Evolutionary conservation across 2,888 invertebrate genomes (phyloP).

Genomic region (Drosophila buzzatii): DNA sequence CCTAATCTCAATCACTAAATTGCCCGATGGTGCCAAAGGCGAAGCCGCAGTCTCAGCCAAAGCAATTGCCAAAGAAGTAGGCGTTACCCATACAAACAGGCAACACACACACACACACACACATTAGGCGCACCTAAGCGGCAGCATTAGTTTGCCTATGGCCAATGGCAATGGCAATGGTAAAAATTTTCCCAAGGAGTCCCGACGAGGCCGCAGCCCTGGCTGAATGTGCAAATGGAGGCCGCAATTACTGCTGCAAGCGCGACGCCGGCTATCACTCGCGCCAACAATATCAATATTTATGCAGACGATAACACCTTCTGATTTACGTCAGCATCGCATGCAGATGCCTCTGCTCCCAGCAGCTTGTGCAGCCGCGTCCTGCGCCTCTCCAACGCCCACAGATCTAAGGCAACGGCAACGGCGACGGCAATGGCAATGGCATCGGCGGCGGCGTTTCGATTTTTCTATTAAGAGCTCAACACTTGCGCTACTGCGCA

Average conservation of each 20-base stretch:
- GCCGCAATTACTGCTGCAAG: conserved; percentile 74
- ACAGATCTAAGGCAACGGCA: conserved; percentile 34
- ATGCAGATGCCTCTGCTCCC: conserved; percentile 67
- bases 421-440: conserved; percentile 16
- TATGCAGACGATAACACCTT: conserved; percentile 84
- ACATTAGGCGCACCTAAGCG: conserved; percentile 78
- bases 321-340: conserved; percentile 81
- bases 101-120: conserved; percentile 27
- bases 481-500: conserved; percentile 81
- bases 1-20: conserved; percentile 79
- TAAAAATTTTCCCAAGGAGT: conserved; percentile 65
- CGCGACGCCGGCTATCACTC: conserved; percentile 77
- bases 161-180: conserved; percentile 44
- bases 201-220: conserved; percentile 5
- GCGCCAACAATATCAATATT: conserved; percentile 83
- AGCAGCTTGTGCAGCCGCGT: conserved; percentile 24
- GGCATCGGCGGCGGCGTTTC: conserved; percentile 47
- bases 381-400: conserved; percentile 16
- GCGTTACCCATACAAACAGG: conserved; percentile 50
- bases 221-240: conserved; percentile 25
- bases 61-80: conserved; percentile 62
- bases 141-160: conserved; percentile 63
- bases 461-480: conserved; percentile 83
- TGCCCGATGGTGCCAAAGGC: conserved; percentile 64
- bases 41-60: conserved; percentile 36